These are phyloP conservation scores for human DNA, from an alignment of 2,113 vertebrate genomes.

Conservation along the genomic window GRCh38 chr9:114713001-114713500, in stretches of 20 bases:
- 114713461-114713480: too few relatives aligned
- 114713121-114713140: background rate
- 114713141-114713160: background rate
- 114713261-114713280: background rate
- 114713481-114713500: too few relatives aligned
- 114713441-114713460: background rate
- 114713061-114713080: background rate
- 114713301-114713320: background rate
- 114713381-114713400: background rate
- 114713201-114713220: background rate
- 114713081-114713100: slow-evolving; percentile 10
- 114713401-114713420: background rate
- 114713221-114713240: background rate
- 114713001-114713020: background rate
- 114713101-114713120: background rate
- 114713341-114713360: background rate
- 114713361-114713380: background rate
- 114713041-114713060: background rate
- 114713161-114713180: background rate
- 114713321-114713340: background rate
- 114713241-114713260: background rate
- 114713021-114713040: background rate
- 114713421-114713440: background rate
- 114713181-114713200: background rate
- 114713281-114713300: background rate